Percentiles rank a stretch among this genome's conserved stretches.
These are phyloP conservation scores for Raphicerus campestris DNA, from an alignment of 2,113 vertebrate genomes.

Conservation along the genomic window DNA sequence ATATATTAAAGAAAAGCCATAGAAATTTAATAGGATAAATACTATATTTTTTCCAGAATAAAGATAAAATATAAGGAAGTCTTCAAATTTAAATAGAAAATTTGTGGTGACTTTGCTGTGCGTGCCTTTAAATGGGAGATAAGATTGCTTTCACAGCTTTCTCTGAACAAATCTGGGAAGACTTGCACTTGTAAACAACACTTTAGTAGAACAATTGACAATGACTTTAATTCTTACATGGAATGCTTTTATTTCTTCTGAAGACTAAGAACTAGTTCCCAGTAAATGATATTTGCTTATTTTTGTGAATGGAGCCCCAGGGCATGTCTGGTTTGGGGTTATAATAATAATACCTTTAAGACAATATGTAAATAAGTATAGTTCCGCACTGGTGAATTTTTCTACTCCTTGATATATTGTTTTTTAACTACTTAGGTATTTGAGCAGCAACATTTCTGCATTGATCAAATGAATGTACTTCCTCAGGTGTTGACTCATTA, in stretches of 20 bases:
- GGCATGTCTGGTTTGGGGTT: slow-evolving; percentile 37
- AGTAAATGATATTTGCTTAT: not conserved
- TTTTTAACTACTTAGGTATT: slow-evolving; percentile 57
- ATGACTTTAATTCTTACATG: slow-evolving; percentile 41
- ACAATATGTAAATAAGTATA: slow-evolving; percentile 22
- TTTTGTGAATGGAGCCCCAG: not conserved
- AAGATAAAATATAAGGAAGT: not conserved
- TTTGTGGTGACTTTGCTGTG: slow-evolving; percentile 11
- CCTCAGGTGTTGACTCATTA: slow-evolving; percentile 68
- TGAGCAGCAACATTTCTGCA: slow-evolving; percentile 49
- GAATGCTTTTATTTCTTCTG: not conserved
- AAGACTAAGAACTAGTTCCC: not conserved
- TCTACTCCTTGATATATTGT: not conserved
- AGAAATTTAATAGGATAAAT: not conserved
- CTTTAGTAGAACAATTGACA: not conserved
- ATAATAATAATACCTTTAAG: slow-evolving; percentile 45
- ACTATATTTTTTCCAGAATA: not conserved
- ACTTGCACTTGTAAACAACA: not conserved
- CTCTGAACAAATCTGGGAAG: not conserved
- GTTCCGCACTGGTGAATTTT: not conserved
- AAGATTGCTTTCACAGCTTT: not conserved
- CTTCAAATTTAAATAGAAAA: slow-evolving; percentile 43
- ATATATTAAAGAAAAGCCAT: not conserved
- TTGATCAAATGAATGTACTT: slow-evolving; percentile 62
- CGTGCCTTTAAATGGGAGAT: not conserved